Evolutionary conservation across 23 tunicate genomes (phyloP), one percentile per base, ranked within the genome.

Genomic region (Styela plicata): DNA sequence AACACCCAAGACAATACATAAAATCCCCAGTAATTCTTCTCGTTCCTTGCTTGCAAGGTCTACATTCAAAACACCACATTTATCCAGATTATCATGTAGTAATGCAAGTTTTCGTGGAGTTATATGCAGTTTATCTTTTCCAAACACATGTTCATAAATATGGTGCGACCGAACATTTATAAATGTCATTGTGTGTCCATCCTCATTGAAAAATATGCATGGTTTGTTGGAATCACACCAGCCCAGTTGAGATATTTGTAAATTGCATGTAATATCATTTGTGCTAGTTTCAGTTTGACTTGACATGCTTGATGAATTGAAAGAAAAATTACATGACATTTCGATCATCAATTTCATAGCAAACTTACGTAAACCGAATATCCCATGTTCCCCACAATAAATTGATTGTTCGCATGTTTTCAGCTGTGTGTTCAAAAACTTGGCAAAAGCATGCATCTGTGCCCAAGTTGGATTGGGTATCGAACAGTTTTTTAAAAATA

Each of bases 261-360:
- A 5, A 84, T 63, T 7, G 24, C 74, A 17, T 64, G 24, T 2
- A 21, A 19, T 29, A n/a, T n/a, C n/a, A n/a, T n/a, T n/a, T 44
- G 57, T 44, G 57, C 57, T 44, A 7, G 10, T 13, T 44, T 7
- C 22, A 28, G 13, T 29, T 20, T 22, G 63, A 23, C 31, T 20
- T 3, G 30, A 27, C 26, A 68, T 67, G 1, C 82, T 31, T 21
- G 34, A 73, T 1, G 91, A 81, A 23, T 85, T 85, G 24, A 85
- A 81, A 24, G 91, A 85, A 82, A 87, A 87, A 67, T 87, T 85
- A 44, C 82, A 85, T 5, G 91, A 87, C 91, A 87, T 87, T 30
- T 77, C 24, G 18, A 87, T 81, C 91, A 87, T 87, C 30, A 87
- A 81, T 18, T 36, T 35, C 30, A 87, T 85, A 3, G 82, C 91